phyloP scores from a whole-genome alignment of 2,888 invertebrate species.

The Belgica antarctica region DNA sequence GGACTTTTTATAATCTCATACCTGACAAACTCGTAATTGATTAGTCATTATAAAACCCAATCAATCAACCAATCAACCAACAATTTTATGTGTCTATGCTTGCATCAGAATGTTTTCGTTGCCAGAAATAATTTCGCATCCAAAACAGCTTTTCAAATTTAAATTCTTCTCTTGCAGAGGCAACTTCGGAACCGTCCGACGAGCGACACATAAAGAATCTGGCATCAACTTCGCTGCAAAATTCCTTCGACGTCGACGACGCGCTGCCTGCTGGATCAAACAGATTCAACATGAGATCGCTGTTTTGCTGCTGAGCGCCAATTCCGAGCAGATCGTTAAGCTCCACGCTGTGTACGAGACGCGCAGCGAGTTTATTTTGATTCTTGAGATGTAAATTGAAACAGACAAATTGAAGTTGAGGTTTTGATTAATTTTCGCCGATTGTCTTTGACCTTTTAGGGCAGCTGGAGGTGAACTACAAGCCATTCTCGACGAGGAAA shows the following conservation, averaged over 20 bases:
- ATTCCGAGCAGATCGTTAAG: conserved; percentile 80
- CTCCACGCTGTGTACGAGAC: conserved; percentile 86
- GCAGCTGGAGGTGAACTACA: conserved; percentile 89
- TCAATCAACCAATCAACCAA: no score
- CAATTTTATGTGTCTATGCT: no score
- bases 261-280: conserved; percentile 78
- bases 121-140: no score
- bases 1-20: no score
- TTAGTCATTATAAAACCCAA: no score
- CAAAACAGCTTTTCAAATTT: no score
- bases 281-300: conserved; percentile 94
- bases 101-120: no score
- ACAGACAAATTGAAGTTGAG: background rate
- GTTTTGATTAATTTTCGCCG: background rate
- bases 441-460: conserved; percentile 53
- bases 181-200: conserved; percentile 92
- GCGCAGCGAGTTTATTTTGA: conserved; percentile 73
- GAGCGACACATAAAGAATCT: conserved; percentile 81
- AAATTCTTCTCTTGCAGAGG: no score
- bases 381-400: conserved; percentile 78
- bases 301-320: conserved; percentile 80
- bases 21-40: no score
- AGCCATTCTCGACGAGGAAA: conserved; percentile 82
- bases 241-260: conserved; percentile 86
- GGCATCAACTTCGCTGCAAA: conserved; percentile 94